These are phyloP conservation scores for Horisme vitalbata DNA, from an alignment of 2,888 invertebrate species.

Conservation along the genomic window DNA sequence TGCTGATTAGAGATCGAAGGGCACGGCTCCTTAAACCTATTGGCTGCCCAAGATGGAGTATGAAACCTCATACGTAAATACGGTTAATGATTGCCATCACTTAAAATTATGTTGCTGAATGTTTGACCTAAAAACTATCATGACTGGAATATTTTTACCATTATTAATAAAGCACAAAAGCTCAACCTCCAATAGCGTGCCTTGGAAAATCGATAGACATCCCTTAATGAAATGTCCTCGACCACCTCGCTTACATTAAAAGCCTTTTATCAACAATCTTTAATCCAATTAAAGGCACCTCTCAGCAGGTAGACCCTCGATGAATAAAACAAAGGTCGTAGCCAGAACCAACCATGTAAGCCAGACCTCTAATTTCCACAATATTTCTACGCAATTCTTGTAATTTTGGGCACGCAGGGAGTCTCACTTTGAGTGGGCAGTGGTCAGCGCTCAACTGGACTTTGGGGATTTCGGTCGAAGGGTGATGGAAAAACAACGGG, in stretches of 20 bases:
- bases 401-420: conserved; percentile 27
- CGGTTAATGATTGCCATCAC: too few species aligned
- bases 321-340: conserved; percentile 75
- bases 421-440: conserved; percentile 42
- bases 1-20: too few species aligned
- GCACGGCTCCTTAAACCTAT: too few species aligned
- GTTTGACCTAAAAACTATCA: too few species aligned
- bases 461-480: conserved; percentile 65
- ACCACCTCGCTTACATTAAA: conserved; percentile 61
- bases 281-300: conserved; percentile 75
- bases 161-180: conserved; percentile 12
- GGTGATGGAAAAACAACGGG: conserved; percentile 68
- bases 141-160: too few species aligned
- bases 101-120: too few species aligned
- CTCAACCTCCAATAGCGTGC: conserved; percentile 41
- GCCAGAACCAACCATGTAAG: conserved; percentile 43
- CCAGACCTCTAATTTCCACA: conserved; percentile 38
- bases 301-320: conserved; percentile 62
- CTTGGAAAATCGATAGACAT: conserved; percentile 60
- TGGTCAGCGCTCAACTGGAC: conserved; percentile 55
- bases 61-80: too few species aligned
- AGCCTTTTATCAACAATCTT: conserved; percentile 74
- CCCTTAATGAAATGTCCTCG: conserved; percentile 68
- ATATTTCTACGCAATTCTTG: conserved; percentile 17
- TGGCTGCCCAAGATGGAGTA: too few species aligned